A percentile compares a stretch with the other conserved stretches of the same genome.
These are phyloP conservation scores for Cyclopterus lumpus DNA, from an alignment of 2,797 vertebrate genomes.

Conservation along the genomic window DNA sequence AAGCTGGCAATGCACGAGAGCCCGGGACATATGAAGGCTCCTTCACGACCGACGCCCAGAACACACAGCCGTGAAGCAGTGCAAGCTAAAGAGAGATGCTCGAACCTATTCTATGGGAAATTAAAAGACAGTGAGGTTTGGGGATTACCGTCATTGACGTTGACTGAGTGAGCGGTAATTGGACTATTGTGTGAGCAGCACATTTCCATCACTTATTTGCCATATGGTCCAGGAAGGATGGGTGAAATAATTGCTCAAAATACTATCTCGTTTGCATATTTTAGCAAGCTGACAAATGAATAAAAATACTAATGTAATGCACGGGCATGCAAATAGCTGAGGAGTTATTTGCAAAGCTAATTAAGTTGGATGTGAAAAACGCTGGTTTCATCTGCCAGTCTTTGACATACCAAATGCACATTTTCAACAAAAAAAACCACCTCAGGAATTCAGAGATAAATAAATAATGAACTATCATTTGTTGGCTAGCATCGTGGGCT, in stretches of 20 bases:
- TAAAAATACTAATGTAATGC: constrained; percentile 65
- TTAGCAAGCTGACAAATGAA: constrained; percentile 57
- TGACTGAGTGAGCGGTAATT: constrained; percentile 61
- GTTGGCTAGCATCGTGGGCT: constrained; percentile 42
- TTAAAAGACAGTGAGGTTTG: constrained; percentile 47
- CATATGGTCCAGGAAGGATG: constrained; percentile 51
- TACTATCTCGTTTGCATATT: constrained; percentile 74
- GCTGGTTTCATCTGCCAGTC: constrained; percentile 50
- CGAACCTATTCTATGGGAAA: constrained; percentile 20
- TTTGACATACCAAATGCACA: constrained; percentile 57
- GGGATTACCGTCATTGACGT: constrained; percentile 45
- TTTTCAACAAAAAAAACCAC: constrained; percentile 43
- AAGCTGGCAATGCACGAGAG: constrained; percentile 69
- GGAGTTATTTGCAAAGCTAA: constrained; percentile 65
- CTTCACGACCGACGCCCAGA: constrained; percentile 49
- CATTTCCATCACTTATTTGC: constrained; percentile 60
- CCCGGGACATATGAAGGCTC: constrained; percentile 65
- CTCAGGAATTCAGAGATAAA: constrained; percentile 53
- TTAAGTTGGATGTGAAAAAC: constrained; percentile 60
- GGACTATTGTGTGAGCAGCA: constrained; percentile 49
- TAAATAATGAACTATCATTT: constrained; percentile 53
- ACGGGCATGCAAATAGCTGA: constrained; percentile 57
- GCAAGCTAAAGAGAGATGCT: constrained; percentile 1
- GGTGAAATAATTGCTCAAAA: constrained; percentile 66
- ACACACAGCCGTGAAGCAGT: constrained; percentile 43